Evolutionary conservation across 2,888 invertebrate species (phyloP), one percentile per base, ranked within the genome.

Genomic region (Eupithecia tripunctaria): DNA sequence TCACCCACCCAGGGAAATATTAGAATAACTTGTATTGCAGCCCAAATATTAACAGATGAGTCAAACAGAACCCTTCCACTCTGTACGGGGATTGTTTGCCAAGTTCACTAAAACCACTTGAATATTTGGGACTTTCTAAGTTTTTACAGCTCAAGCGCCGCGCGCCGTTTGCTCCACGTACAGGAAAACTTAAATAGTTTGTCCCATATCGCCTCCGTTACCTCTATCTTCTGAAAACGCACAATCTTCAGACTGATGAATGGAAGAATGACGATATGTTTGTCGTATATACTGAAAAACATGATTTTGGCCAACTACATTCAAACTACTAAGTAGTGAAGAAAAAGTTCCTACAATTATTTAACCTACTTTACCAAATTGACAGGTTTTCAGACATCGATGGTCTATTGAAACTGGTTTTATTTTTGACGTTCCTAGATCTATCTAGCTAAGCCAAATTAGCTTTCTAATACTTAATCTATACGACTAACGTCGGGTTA

Each of bases 201-300:
- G 51, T 1, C 10, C 21, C 2, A 21, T 32, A 21, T 21, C 12
- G 21, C 12, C 12, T n/a, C 51, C 21, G 4, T 5, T 6, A 3
- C 51, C 21, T 21, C 21, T 51, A 4, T 51, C 21, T 21, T 51
- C 51, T 12, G 56, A 56, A 51, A 56, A 25, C 25, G 25, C 14
- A 29, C 7, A 60, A 59, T 15, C 29, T 59, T 29, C 2, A 10
- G 56, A 56, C n/a, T 21, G 25, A 51, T 25, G 27, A 29, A 60
- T 60, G 60, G 60, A 29, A 60, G 18, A 60, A 60, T 56, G 56
- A 56, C 21, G 60, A 60, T 60, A 60, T 60, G 60, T 59, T 27
- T 59, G 27, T 60, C 60, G 60, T 59, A 60, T 3, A 5, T 60
- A 15, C 29, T 29, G 29, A 60, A 60, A 60, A 29, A 29, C 18